Conservation (phyloP, 2,888 invertebrate genomes). For the Stenodema calcarata region DNA sequence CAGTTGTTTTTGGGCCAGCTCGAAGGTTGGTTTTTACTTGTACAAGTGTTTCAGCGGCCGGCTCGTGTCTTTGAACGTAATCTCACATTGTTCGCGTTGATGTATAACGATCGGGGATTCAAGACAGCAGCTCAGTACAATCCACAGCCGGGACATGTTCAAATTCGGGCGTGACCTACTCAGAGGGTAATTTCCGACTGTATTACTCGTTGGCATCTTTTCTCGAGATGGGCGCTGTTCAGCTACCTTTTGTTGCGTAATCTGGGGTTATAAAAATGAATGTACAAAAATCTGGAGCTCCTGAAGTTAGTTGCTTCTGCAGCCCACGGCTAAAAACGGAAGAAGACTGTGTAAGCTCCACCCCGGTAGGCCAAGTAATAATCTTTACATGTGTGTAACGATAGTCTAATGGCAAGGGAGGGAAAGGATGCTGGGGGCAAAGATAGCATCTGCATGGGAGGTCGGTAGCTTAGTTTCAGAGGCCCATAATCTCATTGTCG, state of each 20-base stretch:
- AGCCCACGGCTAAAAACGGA: background rate
- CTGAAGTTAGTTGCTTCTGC: background rate
- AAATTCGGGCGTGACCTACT: background rate
- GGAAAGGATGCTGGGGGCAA: background rate
- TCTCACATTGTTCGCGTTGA: background rate
- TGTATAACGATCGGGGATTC: background rate
- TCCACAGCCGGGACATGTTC: background rate
- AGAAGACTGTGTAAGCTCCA: background rate
- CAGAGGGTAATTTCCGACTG: background rate
- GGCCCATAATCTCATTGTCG: constrained; percentile 15
- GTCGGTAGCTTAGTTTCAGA: constrained; percentile 10
- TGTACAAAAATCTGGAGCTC: constrained; percentile 6
- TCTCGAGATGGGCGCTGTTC: background rate
- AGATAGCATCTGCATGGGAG: constrained; percentile 11
- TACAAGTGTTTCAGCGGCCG: background rate
- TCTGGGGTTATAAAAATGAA: background rate
- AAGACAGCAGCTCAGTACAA: background rate
- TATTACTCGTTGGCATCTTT: background rate
- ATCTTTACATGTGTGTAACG: constrained; percentile 19
- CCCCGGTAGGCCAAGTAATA: constrained; percentile 5
- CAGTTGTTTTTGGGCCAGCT: too few species aligned
- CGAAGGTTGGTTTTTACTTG: too few species aligned
- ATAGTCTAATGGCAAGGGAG: constrained; percentile 19
- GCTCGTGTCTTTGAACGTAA: background rate
- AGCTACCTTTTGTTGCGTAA: background rate